Base-by-base conservation (phyloP, 2,888 invertebrate species). In the Pollenia amentaria region DNA sequence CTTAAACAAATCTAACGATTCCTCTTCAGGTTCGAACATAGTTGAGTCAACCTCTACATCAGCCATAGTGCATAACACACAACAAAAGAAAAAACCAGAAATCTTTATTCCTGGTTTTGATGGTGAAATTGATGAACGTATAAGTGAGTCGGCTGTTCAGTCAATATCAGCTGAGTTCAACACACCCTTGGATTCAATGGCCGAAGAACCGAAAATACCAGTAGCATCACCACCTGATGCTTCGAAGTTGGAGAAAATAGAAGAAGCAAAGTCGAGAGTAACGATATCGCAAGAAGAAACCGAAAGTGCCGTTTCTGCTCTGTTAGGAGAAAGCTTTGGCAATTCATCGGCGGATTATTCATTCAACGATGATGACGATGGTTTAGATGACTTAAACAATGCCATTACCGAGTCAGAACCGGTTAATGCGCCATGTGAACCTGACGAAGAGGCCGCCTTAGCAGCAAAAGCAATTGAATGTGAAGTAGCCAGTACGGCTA, bases 251-350 rank as follows among this genome's bases (percentile, higher is more conserved):
- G 95, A 95, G 72, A 95, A 95, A 90, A 88, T 93, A 0, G 96
- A 97, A 87, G 97, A 97, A 90, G 90, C 89, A 64, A 97, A 97
- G 91, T 96, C 96, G 0, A 95, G 97, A 67, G 97, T 96, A 11
- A 92, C 92, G 21, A 98, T 98, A 90, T 98, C 97, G 0, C 98
- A 98, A 93, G 98, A 98, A 94, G 98, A 98, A 93, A 98, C 98
- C 0, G 98, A 97, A 93, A 97, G 97, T 92, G 98, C 98, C 0
- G 98, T 98, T 0, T 97, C 97, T 10, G 97, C 98, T 0, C 93
- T 98, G 42, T 93, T 98, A 77, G 97, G 97, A 40, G 97, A 97
- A 93, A 97, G 97, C 89, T 97, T 98, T 91, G 96, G 97, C 1
- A 96, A 95, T 10, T 94, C 94, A 0, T 92, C 92, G 1, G 94